Evolutionary conservation across 2,888 invertebrate species (phyloP), one percentile per base, ranked within the genome.

Genomic region (Drosophila neotestacea): DNA sequence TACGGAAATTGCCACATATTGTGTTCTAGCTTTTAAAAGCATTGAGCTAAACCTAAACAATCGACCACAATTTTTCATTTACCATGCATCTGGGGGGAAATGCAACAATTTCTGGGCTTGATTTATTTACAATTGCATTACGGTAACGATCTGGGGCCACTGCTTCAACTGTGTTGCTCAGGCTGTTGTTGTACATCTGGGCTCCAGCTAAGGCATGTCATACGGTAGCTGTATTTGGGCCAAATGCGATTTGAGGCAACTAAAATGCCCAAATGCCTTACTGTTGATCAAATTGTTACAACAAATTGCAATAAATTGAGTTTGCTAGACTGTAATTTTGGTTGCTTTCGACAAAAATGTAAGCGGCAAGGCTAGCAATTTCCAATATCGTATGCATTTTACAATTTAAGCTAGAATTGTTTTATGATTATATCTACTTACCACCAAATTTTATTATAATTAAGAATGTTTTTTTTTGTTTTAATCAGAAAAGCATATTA

Each of bases 41-140:
- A 52, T 9, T 52, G 39, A 5, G 39, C 39, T 16, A 4, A 54
- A 41, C 30, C 16, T 16, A 41, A 55, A 55, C 42, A 46, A 56
- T 44, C 34, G 44, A 10, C 22, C n/a, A 36, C 44, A 44, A 56
- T 44, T 44, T 56, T 44, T 34, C 55, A 42, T 55, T 55, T 36
- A 13, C 36, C 56, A 27, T 28, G 27, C 34, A 36, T 39, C 47
- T 46, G 36, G 30, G 11, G 7, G 36, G 16, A 39, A 50, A 42
- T 65, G 61, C 44, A 56, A 44, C 56, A 62, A 77, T 66, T 77
- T 79, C 69, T 70, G 44, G 65, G 70, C 70, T 74, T 74, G 76
- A 79, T 77, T 76, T 70, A 51, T 60, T 70, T 34, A n/a, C 69
- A 77, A 77, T 79, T 78, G 52, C 62, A 77, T 77, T 78, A 69